Base-by-base conservation (phyloP, 53 echinoderm and acorn worm genomes). In the Astropecten irregularis region DNA sequence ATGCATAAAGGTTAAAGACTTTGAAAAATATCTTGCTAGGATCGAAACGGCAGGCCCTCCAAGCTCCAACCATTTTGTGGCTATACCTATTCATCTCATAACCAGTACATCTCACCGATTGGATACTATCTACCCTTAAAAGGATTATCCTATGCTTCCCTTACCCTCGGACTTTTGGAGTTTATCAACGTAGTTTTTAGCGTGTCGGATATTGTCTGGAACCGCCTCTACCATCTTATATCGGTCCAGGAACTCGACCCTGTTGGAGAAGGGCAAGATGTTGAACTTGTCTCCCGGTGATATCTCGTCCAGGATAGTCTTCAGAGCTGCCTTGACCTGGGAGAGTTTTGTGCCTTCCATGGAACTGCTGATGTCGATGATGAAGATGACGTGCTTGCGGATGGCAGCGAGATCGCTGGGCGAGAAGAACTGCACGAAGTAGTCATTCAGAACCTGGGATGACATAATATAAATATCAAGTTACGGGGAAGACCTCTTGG, bases 281-380 rank as follows among this genome's bases (percentile, higher is more conserved):
- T 99, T 99, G 81, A 99, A 99, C 81, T 89, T 92, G 77, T 99
- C 99, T 38, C 81, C 90, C 29, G 90, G 83, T 3, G 92, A 68
- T 72, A 99, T 92, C 68, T 99, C 99, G 63, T 89, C 91, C 28
- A 99, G 82, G 76, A 99, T 99, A 21, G 92, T 92, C 28, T 88
- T 88, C 65, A 99, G 85, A 52, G 99, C 94, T 33, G 89, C 90
- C 82, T 94, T 94, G 19, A 92, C 92, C 54, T 99, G 94, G 3
- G 74, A 22, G 18, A 94, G 85, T 49, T 99, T 99, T 20, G 88
- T 84, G 23, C 94, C 99, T 4, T 88, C 85, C 99, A 99, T 99
- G 10, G 99, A 99, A 23, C 83, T 92, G 54, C 99, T 99, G 65
- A 90, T 68, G 47, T 99, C 99, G 54, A 99, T 92, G 38, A 94